phyloP scores from a whole-genome alignment of 1,140 invertebrate genomes.

The Neuroterus valhalla region DNA sequence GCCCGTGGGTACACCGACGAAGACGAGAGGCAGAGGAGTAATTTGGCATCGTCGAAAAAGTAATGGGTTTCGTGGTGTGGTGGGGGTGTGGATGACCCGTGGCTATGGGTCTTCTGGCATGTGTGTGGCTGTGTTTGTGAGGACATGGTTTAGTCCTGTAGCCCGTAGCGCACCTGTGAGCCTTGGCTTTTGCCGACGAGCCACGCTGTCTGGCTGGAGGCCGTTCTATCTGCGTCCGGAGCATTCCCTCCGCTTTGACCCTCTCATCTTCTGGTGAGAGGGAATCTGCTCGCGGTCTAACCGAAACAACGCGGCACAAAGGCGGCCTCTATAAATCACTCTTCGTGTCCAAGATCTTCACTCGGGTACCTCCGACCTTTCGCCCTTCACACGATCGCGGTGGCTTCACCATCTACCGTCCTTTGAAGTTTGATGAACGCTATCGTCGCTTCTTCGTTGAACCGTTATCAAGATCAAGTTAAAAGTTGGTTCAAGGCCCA shows the following conservation, averaged over 20 bases:
- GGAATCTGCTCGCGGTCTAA: conserved; percentile 43
- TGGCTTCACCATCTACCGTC: conserved; percentile 30
- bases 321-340: conserved; percentile 59
- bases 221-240: conserved; percentile 40
- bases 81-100: conserved; percentile 26
- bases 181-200: conserved; percentile 38
- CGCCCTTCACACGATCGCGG: conserved; percentile 33
- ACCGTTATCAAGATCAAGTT: conserved; percentile 13
- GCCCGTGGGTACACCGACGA: conserved; percentile 24
- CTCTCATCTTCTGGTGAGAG: conserved; percentile 39
- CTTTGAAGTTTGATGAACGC: conserved; percentile 31
- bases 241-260: conserved; percentile 30
- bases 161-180: conserved; percentile 1
- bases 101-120: conserved; percentile 5
- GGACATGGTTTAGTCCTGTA: background rate
- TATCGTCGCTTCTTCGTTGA: conserved; percentile 13
- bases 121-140: background rate
- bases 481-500: background rate
- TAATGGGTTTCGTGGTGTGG: conserved; percentile 52
- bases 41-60: conserved; percentile 55
- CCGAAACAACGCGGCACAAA: conserved; percentile 52
- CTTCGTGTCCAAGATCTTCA: conserved; percentile 33
- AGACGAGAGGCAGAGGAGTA: conserved; percentile 46
- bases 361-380: conserved; percentile 39
- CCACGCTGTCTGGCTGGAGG: conserved; percentile 57